Evolutionary conservation across 2,113 vertebrate species (phyloP).

Genomic region (Scolopax mira): DNA sequence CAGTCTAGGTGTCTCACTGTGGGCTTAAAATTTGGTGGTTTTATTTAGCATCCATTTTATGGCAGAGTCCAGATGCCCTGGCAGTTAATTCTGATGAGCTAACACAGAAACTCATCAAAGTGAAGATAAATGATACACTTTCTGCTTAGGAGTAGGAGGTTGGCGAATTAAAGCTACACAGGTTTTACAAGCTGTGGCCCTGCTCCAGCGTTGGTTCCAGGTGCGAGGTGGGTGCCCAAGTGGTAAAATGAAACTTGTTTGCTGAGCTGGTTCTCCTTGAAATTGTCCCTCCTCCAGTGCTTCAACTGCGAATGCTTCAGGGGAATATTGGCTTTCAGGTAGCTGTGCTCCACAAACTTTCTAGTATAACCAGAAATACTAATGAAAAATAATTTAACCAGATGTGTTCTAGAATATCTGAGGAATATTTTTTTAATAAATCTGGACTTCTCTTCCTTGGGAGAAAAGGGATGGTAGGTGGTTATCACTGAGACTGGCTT

Average conservation of each 20-base stretch:
- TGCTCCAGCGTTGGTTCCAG: background rate
- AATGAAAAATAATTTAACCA: background rate
- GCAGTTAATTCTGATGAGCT: background rate
- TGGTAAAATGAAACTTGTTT: slow-evolving; percentile 1
- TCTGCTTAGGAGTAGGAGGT: background rate
- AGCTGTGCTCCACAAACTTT: background rate
- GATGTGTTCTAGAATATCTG: background rate
- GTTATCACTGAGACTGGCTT: background rate
- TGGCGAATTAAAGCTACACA: background rate
- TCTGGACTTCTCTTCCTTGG: background rate
- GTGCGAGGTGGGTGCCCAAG: background rate
- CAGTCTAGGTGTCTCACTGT: background rate
- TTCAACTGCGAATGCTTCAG: background rate
- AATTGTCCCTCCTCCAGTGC: background rate
- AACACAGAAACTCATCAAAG: slow-evolving; percentile 10
- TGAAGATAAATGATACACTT: background rate
- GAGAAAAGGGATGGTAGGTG: background rate
- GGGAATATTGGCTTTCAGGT: background rate
- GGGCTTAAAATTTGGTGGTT: background rate
- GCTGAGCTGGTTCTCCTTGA: background rate
- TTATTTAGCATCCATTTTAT: background rate
- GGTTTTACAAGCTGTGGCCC: background rate
- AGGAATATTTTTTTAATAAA: background rate
- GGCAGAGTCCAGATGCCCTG: background rate
- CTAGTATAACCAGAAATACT: background rate